phyloP scores from a whole-genome alignment of 2,113 vertebrate genomes.

The Tragelaphus buxtoni region DNA sequence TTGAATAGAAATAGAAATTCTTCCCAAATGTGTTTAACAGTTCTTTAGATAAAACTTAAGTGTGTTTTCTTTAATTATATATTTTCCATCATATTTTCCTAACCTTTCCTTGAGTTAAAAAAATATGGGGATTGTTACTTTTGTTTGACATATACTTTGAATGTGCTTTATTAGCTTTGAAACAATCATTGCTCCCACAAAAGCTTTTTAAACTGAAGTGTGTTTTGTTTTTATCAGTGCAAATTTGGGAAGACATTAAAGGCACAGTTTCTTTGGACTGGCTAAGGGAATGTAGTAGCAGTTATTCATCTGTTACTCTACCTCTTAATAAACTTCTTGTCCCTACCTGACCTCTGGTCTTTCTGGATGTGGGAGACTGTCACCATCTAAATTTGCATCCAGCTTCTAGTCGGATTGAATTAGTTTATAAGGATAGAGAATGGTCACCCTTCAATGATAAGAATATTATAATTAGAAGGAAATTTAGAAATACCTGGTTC shows the following conservation, averaged over 20 bases:
- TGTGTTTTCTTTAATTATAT: neutral
- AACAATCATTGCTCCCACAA: neutral
- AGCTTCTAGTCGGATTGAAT: neutral
- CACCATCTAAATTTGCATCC: neutral
- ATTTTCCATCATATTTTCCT: neutral
- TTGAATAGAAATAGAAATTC: neutral
- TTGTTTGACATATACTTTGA: slow-evolving; percentile 23
- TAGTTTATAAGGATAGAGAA: neutral
- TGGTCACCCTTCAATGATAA: neutral
- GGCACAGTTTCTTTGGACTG: neutral
- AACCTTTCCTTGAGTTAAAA: neutral
- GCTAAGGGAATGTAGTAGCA: neutral
- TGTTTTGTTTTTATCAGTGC: neutral
- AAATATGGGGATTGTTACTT: neutral
- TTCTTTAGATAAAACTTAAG: slow-evolving; percentile 37
- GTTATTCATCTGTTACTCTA: slow-evolving; percentile 1
- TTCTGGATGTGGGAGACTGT: neutral
- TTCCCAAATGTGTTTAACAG: neutral
- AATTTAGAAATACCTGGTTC: slow-evolving; percentile 27
- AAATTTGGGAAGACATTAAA: slow-evolving; percentile 33
- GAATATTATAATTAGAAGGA: slow-evolving; percentile 5
- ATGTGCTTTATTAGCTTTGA: slow-evolving; percentile 28
- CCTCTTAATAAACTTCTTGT: slow-evolving; percentile 26
- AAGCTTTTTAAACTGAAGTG: neutral
- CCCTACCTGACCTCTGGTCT: neutral